A percentile compares a stretch with the other conserved stretches of the same genome.
These are phyloP conservation scores for Phocoena sinus DNA, from an alignment of 2,113 vertebrate species.

Conservation along the genomic window DNA sequence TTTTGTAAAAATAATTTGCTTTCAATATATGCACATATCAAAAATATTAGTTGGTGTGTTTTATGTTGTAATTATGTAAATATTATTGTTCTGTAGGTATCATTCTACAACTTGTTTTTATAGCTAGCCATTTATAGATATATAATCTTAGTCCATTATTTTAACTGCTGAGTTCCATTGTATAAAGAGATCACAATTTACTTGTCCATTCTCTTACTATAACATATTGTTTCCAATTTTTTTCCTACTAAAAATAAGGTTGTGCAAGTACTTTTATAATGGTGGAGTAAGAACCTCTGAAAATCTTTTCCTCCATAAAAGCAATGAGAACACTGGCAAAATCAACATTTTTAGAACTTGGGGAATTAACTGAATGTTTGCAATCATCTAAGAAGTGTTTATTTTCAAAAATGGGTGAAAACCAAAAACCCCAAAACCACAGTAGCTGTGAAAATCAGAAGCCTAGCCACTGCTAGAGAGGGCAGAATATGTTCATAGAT, in stretches of 20 bases:
- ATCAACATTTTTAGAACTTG: not conserved
- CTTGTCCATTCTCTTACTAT: not conserved
- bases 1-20: not conserved
- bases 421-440: not conserved
- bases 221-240: not conserved
- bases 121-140: not conserved
- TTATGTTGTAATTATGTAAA: not conserved
- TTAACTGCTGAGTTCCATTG: not conserved
- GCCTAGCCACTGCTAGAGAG: not conserved
- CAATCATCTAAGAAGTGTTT: not conserved
- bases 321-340: not conserved
- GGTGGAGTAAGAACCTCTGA: not conserved
- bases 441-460: not conserved
- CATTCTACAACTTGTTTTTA: not conserved
- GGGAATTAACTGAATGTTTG: not conserved
- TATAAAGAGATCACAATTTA: not conserved
- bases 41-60: not conserved
- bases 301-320: not conserved
- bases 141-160: not conserved
- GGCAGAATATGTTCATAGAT: not conserved
- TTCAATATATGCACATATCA: not conserved
- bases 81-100: not conserved
- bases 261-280: not conserved
- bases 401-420: not conserved
- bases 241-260: not conserved